Base-by-base conservation (phyloP, 2,888 invertebrate genomes). In the Callyntrura guangdongensis region DNA sequence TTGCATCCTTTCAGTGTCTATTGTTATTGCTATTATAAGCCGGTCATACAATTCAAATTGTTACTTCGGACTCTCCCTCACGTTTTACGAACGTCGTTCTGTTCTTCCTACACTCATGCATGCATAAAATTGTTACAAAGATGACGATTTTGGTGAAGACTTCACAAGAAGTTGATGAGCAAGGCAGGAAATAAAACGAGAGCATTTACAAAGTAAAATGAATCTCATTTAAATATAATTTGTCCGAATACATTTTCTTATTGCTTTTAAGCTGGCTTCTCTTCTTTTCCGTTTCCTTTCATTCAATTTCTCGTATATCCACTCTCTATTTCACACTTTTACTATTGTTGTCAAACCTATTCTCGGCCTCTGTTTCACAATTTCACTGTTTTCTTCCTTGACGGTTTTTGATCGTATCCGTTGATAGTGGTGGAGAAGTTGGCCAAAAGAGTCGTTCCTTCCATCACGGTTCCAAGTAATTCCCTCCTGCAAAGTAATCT, bases 401-500 rank as follows among this genome's bases (percentile, higher is more conserved):
- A 5, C 36, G 36, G 36, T 36, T 36, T 6, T 6, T 53, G 53
- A 53, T 53, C 14, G 14, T 9, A 9, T 9, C 8, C 53, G 1
- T 53, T 53, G 53, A 53, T n/a, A 5, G 53, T 53, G 53, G 1
- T 53, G 2, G 53, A 53, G 53, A 5, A n/a, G 14, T 27, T 67
- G n/a, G 69, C 69, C 69, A 69, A 69, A 27, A 69, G 45, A 17
- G 11, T 4, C 36, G 36, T 6, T 36, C 36, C 3, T 36, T 36
- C 36, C 36, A 36, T 20, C 25, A 36, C 36, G 9, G 36, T 17
- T 17, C 25, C 45, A 36, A 17, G 45, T 45, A 69, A 17, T 69
- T 69, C 5, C 27, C 27, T 69, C 6, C 36, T 69, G 36, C 9
- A n/a, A 45, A n/a, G 36, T 69, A 69, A 69, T 69, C 69, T 22